phyloP scores from a whole-genome alignment of 2,113 vertebrate species.

The Pteronura brasiliensis region DNA sequence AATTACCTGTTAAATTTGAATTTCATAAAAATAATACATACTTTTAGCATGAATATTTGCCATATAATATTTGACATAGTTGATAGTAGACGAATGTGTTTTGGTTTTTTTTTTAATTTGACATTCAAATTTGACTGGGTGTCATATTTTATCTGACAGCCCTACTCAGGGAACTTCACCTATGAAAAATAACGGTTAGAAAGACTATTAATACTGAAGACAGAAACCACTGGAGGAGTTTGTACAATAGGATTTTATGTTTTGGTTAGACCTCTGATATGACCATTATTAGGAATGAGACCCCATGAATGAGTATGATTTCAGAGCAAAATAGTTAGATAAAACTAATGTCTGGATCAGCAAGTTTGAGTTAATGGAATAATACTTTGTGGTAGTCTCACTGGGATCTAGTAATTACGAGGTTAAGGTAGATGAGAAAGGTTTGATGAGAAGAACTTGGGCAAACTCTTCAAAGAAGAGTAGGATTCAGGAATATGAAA shows the following conservation, averaged over 20 bases:
- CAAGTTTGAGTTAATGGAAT: background rate
- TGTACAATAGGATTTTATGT: background rate
- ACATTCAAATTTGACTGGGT: background rate
- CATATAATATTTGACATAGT: background rate
- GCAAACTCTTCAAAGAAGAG: background rate
- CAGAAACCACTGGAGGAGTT: background rate
- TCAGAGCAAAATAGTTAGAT: background rate
- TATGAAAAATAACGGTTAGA: background rate
- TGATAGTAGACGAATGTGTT: background rate
- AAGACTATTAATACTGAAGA: background rate
- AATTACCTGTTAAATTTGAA: background rate
- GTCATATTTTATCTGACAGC: background rate
- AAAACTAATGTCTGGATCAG: background rate
- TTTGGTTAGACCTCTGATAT: background rate
- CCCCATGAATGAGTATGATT: background rate
- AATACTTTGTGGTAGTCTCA: background rate
- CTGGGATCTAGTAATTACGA: background rate
- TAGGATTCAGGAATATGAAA: background rate
- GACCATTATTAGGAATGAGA: background rate
- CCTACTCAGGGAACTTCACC: background rate
- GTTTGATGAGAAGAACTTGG: background rate
- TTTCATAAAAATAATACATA: background rate
- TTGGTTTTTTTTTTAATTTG: background rate
- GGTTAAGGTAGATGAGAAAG: background rate
- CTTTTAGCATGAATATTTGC: background rate